These are phyloP conservation scores for Tholera decimalis DNA, from an alignment of 2,888 invertebrate genomes.

Conservation along the genomic window DNA sequence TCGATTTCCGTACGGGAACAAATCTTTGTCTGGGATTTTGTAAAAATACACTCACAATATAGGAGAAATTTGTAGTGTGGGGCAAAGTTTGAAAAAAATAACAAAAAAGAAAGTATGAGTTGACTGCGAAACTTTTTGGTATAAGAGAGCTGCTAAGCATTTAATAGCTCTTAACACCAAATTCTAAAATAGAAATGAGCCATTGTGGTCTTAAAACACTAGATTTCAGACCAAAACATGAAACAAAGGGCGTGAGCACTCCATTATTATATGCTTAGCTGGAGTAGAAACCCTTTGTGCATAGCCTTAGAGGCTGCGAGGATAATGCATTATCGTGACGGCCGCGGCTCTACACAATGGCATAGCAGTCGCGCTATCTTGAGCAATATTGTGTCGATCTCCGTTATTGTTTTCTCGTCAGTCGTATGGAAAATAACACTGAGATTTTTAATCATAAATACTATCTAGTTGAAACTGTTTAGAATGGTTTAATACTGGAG, in stretches of 20 bases:
- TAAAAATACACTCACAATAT: too few species aligned
- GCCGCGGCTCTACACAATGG: constrained; percentile 41
- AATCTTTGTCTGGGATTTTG: too few species aligned
- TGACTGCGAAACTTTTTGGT: too few species aligned
- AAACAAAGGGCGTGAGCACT: constrained; percentile 23
- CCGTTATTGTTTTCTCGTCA: constrained; percentile 37
- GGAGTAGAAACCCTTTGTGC: constrained; percentile 43
- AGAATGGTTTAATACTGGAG: neutral
- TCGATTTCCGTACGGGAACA: too few species aligned
- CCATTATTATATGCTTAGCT: constrained; percentile 23
- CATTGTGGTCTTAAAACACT: neutral
- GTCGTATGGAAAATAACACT: constrained; percentile 18
- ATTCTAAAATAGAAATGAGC: neutral
- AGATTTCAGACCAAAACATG: neutral
- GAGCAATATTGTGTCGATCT: constrained; percentile 49
- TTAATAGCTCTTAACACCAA: neutral
- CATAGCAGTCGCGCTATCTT: constrained; percentile 39
- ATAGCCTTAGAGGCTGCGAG: constrained; percentile 39
- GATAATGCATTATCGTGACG: constrained; percentile 52
- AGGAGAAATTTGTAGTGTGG: too few species aligned
- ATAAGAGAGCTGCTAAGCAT: too few species aligned
- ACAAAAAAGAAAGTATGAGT: too few species aligned
- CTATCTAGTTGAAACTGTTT: constrained; percentile 1
- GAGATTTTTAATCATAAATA: constrained; percentile 31
- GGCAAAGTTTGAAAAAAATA: too few species aligned